Percentiles rank a stretch among this genome's conserved stretches.
phyloP scores from a whole-genome alignment of 2,888 invertebrate species.

The Tortrix viridana region DNA sequence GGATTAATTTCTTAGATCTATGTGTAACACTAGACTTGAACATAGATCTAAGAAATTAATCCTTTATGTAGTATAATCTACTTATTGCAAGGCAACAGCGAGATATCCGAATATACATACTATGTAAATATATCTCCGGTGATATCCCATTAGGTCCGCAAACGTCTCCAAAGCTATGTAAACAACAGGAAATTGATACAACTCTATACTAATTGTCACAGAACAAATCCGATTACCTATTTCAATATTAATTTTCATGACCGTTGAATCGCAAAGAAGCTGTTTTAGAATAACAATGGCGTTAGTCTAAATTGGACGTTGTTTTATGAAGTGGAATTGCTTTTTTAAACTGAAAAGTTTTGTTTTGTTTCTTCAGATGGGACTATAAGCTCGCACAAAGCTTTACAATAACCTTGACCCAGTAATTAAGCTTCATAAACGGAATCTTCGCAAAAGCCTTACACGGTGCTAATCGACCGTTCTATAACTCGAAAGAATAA shows the following conservation, averaged over 20 bases:
- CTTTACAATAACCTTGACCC: background rate
- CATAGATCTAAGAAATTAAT: too few species aligned
- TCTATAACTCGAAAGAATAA: conserved; percentile 54
- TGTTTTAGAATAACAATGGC: background rate
- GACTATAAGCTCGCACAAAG: too few species aligned
- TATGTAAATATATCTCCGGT: too few species aligned
- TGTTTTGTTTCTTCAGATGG: background rate
- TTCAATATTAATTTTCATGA: conserved; percentile 51
- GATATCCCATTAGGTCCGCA: background rate
- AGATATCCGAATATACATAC: too few species aligned
- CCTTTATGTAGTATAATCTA: too few species aligned
- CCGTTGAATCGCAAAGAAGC: conserved; percentile 44
- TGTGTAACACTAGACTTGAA: too few species aligned
- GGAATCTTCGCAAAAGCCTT: conserved; percentile 23
- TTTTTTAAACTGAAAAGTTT: background rate
- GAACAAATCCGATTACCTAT: conserved; percentile 37
- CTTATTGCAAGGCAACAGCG: too few species aligned
- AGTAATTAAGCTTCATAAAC: background rate
- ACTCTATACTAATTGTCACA: background rate
- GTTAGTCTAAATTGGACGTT: too few species aligned
- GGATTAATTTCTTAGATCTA: too few species aligned
- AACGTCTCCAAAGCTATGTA: background rate
- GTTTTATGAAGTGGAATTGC: too few species aligned
- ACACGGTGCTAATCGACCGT: conserved; percentile 39
- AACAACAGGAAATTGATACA: conserved; percentile 12